Percentiles rank a stretch among this genome's conserved stretches.
These are phyloP conservation scores for Drosophila siamana DNA, from an alignment of 2,888 invertebrate genomes.

Conservation along the genomic window DNA sequence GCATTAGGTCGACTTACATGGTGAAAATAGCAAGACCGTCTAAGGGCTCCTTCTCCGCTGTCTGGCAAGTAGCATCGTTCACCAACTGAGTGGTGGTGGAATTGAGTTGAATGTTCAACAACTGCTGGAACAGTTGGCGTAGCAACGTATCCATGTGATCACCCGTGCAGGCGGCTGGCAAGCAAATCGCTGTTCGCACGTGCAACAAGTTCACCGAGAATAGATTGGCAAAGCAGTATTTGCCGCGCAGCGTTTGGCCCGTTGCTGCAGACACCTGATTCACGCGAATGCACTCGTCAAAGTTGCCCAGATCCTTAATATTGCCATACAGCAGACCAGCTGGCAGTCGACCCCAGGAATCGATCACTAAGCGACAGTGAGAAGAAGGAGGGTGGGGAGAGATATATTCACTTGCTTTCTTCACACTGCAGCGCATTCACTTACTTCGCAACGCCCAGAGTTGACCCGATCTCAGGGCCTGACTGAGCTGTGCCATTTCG, in stretches of 20 bases:
- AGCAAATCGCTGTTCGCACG: conserved; percentile 59
- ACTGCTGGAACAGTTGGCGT: conserved; percentile 34
- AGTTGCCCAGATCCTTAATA: conserved; percentile 83
- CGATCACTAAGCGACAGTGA: conserved; percentile 81
- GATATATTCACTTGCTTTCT: too few relatives aligned
- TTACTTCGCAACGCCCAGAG: conserved; percentile 50
- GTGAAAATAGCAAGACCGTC: conserved; percentile 66
- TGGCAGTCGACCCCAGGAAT: conserved; percentile 85
- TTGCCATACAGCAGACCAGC: conserved; percentile 84
- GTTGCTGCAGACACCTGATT: conserved; percentile 13
- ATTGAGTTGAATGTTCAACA: conserved; percentile 39
- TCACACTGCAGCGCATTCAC: conserved; percentile 9
- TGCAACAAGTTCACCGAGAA: conserved; percentile 12
- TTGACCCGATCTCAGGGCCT: conserved; percentile 15
- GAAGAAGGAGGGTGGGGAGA: too few relatives aligned
- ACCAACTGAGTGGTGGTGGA: neutral
- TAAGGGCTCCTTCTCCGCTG: conserved; percentile 36
- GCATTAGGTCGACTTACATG: conserved; percentile 58
- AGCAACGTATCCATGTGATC: conserved; percentile 48
- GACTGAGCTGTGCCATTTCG: conserved; percentile 37
- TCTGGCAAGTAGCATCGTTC: conserved; percentile 33
- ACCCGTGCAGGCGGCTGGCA: conserved; percentile 66
- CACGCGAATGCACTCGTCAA: conserved; percentile 83
- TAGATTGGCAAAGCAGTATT: conserved; percentile 48
- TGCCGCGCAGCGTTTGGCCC: conserved; percentile 40